Conservation (phyloP, 2,113 vertebrate species). For the Pagrus major region DNA sequence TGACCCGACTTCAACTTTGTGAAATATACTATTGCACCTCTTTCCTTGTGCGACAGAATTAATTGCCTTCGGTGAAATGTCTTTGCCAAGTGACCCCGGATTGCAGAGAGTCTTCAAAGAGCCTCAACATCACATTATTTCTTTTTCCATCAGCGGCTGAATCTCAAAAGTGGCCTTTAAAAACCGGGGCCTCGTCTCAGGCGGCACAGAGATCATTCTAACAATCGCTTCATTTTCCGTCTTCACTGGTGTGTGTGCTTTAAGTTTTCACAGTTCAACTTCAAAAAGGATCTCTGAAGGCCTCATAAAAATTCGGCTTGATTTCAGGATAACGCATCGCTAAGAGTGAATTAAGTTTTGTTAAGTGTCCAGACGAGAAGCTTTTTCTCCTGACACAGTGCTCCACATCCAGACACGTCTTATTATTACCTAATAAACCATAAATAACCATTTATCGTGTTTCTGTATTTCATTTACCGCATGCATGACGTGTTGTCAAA, state of each 20-base stretch:
- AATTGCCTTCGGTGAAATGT: conserved; percentile 2
- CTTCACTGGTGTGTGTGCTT: background rate
- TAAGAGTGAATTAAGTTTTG: background rate
- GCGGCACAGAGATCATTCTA: conserved; percentile 23
- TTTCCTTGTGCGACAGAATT: background rate
- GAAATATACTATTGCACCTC: background rate
- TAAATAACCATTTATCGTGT: no score
- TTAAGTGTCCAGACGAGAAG: background rate
- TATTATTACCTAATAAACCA: background rate
- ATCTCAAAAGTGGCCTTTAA: conserved; percentile 37
- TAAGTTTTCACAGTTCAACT: conserved; percentile 31
- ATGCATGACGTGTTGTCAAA: no score
- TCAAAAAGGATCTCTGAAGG: conserved; percentile 24
- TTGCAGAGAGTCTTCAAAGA: conserved; percentile 18
- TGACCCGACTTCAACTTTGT: background rate
- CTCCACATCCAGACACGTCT: background rate
- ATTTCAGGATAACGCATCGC: conserved; percentile 7
- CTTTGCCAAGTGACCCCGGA: conserved; percentile 3
- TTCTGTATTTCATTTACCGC: no score
- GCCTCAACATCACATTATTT: conserved; percentile 6
- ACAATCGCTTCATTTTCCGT: conserved; percentile 22
- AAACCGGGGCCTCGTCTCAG: conserved; percentile 16
- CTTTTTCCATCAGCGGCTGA: conserved; percentile 17
- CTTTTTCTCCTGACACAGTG: background rate
- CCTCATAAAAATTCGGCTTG: background rate